A percentile compares a stretch with the other conserved stretches of the same genome.
phyloP scores from a whole-genome alignment of 2,888 invertebrate species.

The Xanthia togata region DNA sequence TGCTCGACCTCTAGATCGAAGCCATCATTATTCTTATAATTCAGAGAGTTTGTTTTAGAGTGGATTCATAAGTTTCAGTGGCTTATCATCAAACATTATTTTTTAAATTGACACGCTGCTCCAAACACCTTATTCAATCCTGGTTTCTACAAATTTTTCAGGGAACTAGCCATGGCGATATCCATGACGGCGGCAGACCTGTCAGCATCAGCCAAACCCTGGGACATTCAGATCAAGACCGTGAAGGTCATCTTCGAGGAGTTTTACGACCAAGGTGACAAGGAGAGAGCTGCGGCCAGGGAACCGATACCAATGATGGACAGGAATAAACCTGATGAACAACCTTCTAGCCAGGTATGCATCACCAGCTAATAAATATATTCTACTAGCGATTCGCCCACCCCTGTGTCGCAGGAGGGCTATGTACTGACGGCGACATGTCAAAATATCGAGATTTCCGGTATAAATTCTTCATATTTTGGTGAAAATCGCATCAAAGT shows the following conservation, averaged over 20 bases:
- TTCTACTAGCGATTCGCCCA: background rate
- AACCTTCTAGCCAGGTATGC: conserved; percentile 93
- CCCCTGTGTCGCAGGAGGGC: too few species aligned
- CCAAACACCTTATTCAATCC: too few species aligned
- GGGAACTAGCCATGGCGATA: conserved; percentile 91
- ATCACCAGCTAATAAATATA: background rate
- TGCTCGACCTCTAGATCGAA: background rate
- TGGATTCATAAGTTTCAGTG: background rate
- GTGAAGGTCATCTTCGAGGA: conserved; percentile 95
- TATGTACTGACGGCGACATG: background rate
- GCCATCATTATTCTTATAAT: background rate
- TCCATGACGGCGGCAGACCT: conserved; percentile 96
- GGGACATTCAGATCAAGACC: conserved; percentile 95
- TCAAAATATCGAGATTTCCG: background rate
- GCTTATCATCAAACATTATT: background rate
- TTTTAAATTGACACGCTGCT: background rate
- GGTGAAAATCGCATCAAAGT: background rate
- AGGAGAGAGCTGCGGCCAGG: conserved; percentile 92
- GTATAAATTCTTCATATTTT: background rate
- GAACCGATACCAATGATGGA: conserved; percentile 96
- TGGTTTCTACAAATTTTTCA: background rate
- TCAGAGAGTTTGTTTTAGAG: background rate
- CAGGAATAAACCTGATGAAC: conserved; percentile 93
- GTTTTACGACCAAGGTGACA: conserved; percentile 95
- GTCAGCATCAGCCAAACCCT: conserved; percentile 96